Base-by-base conservation (phyloP, 2,888 invertebrate genomes). In the Furcula furcula region DNA sequence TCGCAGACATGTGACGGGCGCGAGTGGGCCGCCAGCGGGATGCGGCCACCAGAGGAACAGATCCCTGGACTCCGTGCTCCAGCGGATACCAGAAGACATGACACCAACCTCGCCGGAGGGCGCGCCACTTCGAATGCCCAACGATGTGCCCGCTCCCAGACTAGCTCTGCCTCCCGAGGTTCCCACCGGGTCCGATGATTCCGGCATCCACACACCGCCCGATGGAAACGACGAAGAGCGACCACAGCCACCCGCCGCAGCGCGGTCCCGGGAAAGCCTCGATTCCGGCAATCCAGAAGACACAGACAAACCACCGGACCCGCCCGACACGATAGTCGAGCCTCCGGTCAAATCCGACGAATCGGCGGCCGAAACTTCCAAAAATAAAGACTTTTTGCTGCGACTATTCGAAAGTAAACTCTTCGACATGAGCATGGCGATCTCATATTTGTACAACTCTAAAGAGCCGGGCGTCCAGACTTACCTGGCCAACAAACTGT, bases 401-500 rank as follows among this genome's bases (percentile, higher is more conserved):
- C 90, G 99, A 65, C 91, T 99, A 67, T 97, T 99, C 78, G 98
- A 99, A 88, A 98, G 98, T 63, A 97, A 97, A 87, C 92, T 98
- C 64, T 88, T 99, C 87, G 98, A 98, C 80, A 98, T 99, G 92
- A 96, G 97, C 55, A 98, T 99, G 92, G 99, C 99, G 48, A 96
- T 99, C 72, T 97, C 97, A 75, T 99, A 99, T 90, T 91, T 99
- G 39, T 98, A 98, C 83, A 98, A 98, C 79, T 98, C 98, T 22
- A 98, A 99, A 87, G 99, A 99, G 79, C 96, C 97, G 21, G 99
- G 98, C 43, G 98, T 99, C 51, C 96, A 98, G 71, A 95, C 96
- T 63, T 99, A 99, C 88, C 94, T 99, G 76, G 99, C 97, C 49
- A 99, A 99, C 90, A 96, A 97, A 85, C 93, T 99, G 89, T 99